Evolutionary conservation across 2,113 vertebrate species (phyloP), one percentile per base, ranked within the genome.

Genomic region (Reinhardtius hippoglossoides): DNA sequence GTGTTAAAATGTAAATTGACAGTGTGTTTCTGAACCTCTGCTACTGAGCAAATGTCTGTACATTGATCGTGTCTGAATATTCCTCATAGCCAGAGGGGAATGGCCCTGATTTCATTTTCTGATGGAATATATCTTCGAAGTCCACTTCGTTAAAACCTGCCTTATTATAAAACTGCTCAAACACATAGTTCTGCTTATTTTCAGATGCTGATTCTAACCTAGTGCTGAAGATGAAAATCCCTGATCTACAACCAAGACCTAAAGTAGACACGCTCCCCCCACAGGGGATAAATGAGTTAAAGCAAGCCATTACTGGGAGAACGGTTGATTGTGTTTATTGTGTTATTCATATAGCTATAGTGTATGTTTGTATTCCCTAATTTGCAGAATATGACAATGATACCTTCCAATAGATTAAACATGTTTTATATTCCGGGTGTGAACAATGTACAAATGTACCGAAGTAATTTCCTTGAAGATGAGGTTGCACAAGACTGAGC

Each of bases 211-310:
- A 71, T 82, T 84, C 7, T 24, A 81, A 80, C 46, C 24, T 65
- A 76, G 67, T 66, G 70, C 74, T 78, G 82, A 88, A 48, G 58
- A 62, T 56, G n/a, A 78, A 81, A 86, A 80, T 56, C 46, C 31
- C 40, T 80, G 68, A 85, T 89, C 70, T 83, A 74, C 67, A 78
- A 65, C 63, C 21, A 62, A 55, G 69, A 57, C 71, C 64, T 74
- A 59, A 60, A 84, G 71, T 46, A 59, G 77, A 73, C 69, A 67
- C 74, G 57, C 67, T 62, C 76, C 23, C 61, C 71, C 20, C 61
- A 40, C 54, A 26, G 56, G 61, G 81, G 71, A 84, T 78, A 79
- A 76, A 88, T 65, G 20, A 83, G 76, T 74, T 68, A 82, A 88
- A 88, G 58, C 58, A 76, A 88, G n/a, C n/a, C 16, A 27, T 60